Evolutionary conservation across 2,113 vertebrate genomes (phyloP).

Genomic region (Sander vitreus): DNA sequence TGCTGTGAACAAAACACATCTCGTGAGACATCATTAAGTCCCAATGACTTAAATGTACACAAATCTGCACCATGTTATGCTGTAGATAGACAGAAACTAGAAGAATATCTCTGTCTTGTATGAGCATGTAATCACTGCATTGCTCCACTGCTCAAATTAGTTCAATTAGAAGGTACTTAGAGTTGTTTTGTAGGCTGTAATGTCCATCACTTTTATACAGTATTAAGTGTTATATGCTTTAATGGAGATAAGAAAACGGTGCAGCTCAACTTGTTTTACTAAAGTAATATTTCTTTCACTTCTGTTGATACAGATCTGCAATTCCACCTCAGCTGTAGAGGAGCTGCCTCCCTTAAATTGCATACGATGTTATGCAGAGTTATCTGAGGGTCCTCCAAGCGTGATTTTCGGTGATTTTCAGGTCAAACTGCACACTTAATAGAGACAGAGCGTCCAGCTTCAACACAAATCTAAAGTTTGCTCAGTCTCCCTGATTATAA

Average conservation of each 20-base stretch:
- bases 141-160: not conserved
- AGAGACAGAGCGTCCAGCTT: slow-evolving; percentile 47
- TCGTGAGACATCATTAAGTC: not conserved
- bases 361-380: slow-evolving; percentile 24
- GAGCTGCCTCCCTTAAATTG: slow-evolving; percentile 46
- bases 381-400: slow-evolving; percentile 59
- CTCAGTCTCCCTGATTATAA: slow-evolving; percentile 63
- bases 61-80: not conserved
- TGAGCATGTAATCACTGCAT: not conserved
- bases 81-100: slow-evolving; percentile 1
- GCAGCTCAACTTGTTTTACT: slow-evolving; percentile 33
- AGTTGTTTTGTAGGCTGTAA: not conserved
- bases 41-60: not conserved
- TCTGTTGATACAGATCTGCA: slow-evolving; percentile 46
- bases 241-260: slow-evolving; percentile 5
- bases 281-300: slow-evolving; percentile 39
- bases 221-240: not conserved
- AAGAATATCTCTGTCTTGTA: not conserved
- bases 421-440: slow-evolving; percentile 65
- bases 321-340: slow-evolving; percentile 38
- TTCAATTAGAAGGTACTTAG: not conserved
- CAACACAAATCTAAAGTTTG: slow-evolving; percentile 59
- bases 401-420: slow-evolving; percentile 69
- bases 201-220: not conserved
- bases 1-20: not conserved